These are phyloP conservation scores for Semicossyphus pulcher DNA, from an alignment of 2,113 vertebrate genomes.

Conservation along the genomic window DNA sequence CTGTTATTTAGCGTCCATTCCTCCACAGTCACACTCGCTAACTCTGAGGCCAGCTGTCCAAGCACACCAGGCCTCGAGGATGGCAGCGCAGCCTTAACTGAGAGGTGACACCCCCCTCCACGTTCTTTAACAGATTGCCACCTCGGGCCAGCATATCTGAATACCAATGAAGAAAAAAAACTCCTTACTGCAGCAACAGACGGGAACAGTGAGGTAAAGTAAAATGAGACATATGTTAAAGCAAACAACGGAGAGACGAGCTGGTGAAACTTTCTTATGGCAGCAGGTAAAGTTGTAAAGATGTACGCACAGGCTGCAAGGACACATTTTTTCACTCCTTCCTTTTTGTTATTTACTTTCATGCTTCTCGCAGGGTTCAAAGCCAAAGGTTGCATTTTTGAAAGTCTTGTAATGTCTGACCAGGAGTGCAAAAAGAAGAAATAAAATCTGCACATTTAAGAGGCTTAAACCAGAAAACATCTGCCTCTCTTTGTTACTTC, in stretches of 20 bases:
- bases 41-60: slow-evolving; percentile 73
- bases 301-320: not conserved
- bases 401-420: not conserved
- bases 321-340: not conserved
- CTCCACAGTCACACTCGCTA: slow-evolving; percentile 71
- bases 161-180: slow-evolving; percentile 61
- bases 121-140: slow-evolving; percentile 60
- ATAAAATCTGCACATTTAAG: not conserved
- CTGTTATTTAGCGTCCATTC: slow-evolving; percentile 69
- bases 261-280: slow-evolving; percentile 16
- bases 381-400: not conserved
- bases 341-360: too few species aligned
- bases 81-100: slow-evolving; percentile 67
- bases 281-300: not conserved
- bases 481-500: too few species aligned
- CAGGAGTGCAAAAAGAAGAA: not conserved
- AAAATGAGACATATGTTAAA: not conserved
- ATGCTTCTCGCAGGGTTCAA: not conserved
- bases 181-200: slow-evolving; percentile 7
- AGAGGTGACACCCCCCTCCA: slow-evolving; percentile 67
- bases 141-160: slow-evolving; percentile 49
- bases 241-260: slow-evolving; percentile 15
- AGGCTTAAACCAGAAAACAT: not conserved
- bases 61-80: slow-evolving; percentile 66
- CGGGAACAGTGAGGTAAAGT: slow-evolving; percentile 12